Percentiles rank a stretch among this genome's conserved stretches.
These are phyloP conservation scores for Tolypeutes matacus DNA, from an alignment of 2,797 vertebrate genomes.

Conservation along the genomic window DNA sequence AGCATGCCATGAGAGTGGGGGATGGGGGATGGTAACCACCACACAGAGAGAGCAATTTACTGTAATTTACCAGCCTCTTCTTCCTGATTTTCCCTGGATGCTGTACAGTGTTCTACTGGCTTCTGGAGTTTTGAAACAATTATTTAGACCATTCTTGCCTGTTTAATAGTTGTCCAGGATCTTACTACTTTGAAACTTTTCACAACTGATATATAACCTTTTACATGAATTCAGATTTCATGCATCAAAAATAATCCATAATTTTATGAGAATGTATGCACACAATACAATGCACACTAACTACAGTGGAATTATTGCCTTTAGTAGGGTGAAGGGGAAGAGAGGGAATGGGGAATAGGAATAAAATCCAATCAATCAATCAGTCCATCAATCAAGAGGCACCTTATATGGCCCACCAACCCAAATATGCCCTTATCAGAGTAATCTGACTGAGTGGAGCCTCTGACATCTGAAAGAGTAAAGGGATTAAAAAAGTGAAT, in stretches of 20 bases:
- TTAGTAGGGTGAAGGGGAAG: neutral
- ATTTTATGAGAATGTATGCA: neutral
- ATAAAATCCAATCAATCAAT: neutral
- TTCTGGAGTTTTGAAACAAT: too few species aligned
- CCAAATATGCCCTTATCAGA: neutral
- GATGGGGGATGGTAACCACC: too few species aligned
- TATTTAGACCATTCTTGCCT: too few species aligned
- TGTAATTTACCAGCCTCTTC: too few species aligned
- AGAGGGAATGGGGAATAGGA: neutral
- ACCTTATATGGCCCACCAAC: neutral
- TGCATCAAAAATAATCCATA: neutral
- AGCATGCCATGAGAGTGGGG: too few species aligned
- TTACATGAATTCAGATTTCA: neutral
- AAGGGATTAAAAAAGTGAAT: neutral
- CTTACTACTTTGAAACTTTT: too few species aligned
- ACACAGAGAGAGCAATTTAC: too few species aligned
- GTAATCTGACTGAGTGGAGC: neutral
- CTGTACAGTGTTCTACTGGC: too few species aligned
- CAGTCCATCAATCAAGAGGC: neutral
- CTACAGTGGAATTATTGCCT: neutral
- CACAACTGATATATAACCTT: neutral
- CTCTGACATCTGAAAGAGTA: conserved; percentile 11
- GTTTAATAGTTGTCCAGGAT: too few species aligned
- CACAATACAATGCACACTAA: neutral
- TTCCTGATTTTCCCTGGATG: too few species aligned